A percentile compares a stretch with the other conserved stretches of the same genome.
phyloP scores from a whole-genome alignment of 2,888 invertebrate species.

The Polyommatus icarus region DNA sequence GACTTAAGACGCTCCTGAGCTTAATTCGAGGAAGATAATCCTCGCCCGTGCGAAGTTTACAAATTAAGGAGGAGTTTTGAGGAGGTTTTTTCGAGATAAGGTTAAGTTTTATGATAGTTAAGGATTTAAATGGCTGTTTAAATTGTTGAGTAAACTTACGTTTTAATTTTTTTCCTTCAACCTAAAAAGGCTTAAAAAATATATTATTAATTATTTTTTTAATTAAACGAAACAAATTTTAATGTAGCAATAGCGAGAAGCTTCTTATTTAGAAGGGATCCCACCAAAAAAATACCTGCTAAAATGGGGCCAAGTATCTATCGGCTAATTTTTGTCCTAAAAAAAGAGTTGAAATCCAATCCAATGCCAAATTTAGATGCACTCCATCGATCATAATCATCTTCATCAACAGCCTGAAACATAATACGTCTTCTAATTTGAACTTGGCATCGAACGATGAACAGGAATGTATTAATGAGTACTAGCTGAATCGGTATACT shows the following conservation, averaged over 20 bases:
- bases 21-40: constrained; percentile 8
- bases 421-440: no score
- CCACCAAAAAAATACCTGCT: no score
- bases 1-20: background rate
- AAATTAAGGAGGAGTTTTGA: constrained; percentile 3
- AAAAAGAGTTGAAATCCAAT: no score
- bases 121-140: background rate
- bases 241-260: background rate
- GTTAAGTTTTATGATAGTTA: background rate
- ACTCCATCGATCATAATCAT: no score
- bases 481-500: no score
- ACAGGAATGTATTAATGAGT: no score
- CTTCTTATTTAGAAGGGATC: background rate
- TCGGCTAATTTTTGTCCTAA: no score
- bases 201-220: background rate
- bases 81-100: background rate
- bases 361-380: no score
- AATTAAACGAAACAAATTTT: no score
- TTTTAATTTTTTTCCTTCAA: background rate
- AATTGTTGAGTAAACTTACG: background rate
- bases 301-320: no score
- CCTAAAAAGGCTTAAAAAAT: background rate
- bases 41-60: background rate
- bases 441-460: no score
- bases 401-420: no score